Base-by-base conservation (phyloP, 2,888 invertebrate genomes). In the Epinotia bilunana region DNA sequence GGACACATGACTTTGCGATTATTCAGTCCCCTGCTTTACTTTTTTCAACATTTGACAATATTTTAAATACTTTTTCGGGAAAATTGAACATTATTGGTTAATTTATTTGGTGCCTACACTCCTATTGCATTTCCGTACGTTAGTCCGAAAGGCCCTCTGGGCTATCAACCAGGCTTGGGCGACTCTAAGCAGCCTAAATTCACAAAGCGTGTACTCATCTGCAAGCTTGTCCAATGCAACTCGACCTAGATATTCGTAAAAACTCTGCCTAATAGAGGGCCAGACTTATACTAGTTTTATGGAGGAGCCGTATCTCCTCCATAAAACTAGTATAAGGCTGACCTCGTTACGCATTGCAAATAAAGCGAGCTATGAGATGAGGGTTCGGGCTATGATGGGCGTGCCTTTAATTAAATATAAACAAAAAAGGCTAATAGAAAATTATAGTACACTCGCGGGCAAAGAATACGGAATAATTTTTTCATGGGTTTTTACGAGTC, bases 151-250 rank as follows among this genome's bases (percentile, higher is more conserved):
- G 53, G 53, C 7, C 53, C n/a, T 7, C 13, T n/a, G 76, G 55
- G 67, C 73, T 55, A 74, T 78, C 78, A 79, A 78, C 68, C 46
- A 69, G 72, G 76, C 72, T 76, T 58, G 65, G 49, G 62, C 57
- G 61, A 57, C 77, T 77, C 77, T 57, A 57, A 58, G 63, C 33
- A 20, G 57, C 20, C 53, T 18, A 46, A 20, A 33, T 55, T 64
- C 55, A 23, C n/a, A 20, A 49, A n/a, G 23, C 23, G 16, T 49
- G 57, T 53, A 16, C 16, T n/a, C 5, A 16, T 49, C n/a, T n/a
- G 13, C 7, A 1, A 23, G 12, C 18, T 7, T 12, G 20, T 20
- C 18, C 18, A 20, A 57, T 20, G 7, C 13, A 63, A 63, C 13
- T 20, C 16, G 43, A 49, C 20, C 12, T 64, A 16, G 13, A 13